Percentiles rank a stretch among this genome's conserved stretches.
Conservation (phyloP, 2,888 invertebrate genomes). For the Conistra vaccinii region DNA sequence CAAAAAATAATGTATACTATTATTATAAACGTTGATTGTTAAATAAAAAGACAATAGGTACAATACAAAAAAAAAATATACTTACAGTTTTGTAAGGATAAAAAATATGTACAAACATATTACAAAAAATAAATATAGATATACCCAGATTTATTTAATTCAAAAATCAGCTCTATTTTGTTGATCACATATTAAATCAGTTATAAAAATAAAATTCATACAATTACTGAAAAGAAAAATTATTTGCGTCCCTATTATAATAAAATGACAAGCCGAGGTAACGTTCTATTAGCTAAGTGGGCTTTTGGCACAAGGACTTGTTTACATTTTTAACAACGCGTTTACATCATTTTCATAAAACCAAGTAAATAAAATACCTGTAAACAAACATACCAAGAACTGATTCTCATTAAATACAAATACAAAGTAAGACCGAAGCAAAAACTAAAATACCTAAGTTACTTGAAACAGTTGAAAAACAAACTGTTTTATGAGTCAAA, state of each 20-base stretch:
- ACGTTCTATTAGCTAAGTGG: slow-evolving; percentile 45
- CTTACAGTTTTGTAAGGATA: too few species aligned
- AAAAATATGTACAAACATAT: too few species aligned
- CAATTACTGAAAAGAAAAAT: not conserved
- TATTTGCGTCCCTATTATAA: not conserved
- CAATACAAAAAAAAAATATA: not conserved
- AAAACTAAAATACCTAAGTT: slow-evolving; percentile 50
- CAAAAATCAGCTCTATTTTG: not conserved
- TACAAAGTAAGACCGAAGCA: slow-evolving; percentile 40
- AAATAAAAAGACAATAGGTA: too few species aligned
- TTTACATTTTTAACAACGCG: slow-evolving; percentile 44
- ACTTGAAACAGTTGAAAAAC: slow-evolving; percentile 39
- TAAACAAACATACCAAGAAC: slow-evolving; percentile 11
- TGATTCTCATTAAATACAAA: slow-evolving; percentile 44
- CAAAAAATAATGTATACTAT: not conserved
- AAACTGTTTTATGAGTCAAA: slow-evolving; percentile 39
- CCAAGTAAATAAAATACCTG: slow-evolving; percentile 45
- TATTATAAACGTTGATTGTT: not conserved
- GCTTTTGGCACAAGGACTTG: slow-evolving; percentile 47
- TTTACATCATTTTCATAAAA: slow-evolving; percentile 46
- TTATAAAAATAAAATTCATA: not conserved
- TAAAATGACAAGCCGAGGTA: slow-evolving; percentile 32
- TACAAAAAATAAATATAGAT: not conserved
- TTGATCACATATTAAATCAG: not conserved
- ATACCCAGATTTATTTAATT: not conserved